These are phyloP conservation scores for Charaxes varanes DNA, from an alignment of 1,140 invertebrate species.

Conservation along the genomic window DNA sequence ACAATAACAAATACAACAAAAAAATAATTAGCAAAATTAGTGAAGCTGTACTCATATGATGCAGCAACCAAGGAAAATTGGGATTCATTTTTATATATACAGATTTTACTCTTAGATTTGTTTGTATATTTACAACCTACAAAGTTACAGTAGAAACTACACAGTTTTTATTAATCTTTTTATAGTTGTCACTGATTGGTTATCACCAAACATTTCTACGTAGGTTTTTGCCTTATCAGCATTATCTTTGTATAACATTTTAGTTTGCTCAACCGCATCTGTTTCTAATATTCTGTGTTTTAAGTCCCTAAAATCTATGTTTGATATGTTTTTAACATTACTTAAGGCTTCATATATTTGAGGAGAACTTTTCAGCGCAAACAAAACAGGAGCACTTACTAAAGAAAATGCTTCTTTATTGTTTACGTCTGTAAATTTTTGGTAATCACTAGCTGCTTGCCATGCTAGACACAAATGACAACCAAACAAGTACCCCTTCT, in stretches of 20 bases:
- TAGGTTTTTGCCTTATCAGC: slow-evolving; percentile 47
- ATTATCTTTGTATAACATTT: slow-evolving; percentile 40
- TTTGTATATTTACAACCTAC: no score
- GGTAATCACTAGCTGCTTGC: slow-evolving; percentile 81
- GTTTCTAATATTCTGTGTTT: slow-evolving; percentile 44
- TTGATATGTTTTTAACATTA: slow-evolving; percentile 76
- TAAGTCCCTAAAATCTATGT: slow-evolving; percentile 77
- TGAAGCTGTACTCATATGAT: no score
- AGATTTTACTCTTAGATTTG: no score
- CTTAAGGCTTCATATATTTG: slow-evolving; percentile 78
- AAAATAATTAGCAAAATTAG: no score
- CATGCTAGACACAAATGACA: slow-evolving; percentile 88
- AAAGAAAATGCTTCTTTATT: slow-evolving; percentile 74
- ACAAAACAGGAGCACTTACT: slow-evolving; percentile 87
- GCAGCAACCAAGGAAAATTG: no score
- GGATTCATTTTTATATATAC: no score
- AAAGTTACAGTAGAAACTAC: slow-evolving; percentile 8
- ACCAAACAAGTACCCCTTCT: slow-evolving; percentile 87
- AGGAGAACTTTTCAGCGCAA: slow-evolving; percentile 82
- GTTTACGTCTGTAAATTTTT: slow-evolving; percentile 56
- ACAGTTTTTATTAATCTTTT: slow-evolving; percentile 50
- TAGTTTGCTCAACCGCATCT: slow-evolving; percentile 48
- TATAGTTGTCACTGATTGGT: slow-evolving; percentile 43
- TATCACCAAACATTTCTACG: slow-evolving; percentile 49
- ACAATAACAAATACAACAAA: no score